These are phyloP conservation scores for Rugalucina vietnamica DNA, from an alignment of 2,888 invertebrate genomes.

Conservation along the genomic window DNA sequence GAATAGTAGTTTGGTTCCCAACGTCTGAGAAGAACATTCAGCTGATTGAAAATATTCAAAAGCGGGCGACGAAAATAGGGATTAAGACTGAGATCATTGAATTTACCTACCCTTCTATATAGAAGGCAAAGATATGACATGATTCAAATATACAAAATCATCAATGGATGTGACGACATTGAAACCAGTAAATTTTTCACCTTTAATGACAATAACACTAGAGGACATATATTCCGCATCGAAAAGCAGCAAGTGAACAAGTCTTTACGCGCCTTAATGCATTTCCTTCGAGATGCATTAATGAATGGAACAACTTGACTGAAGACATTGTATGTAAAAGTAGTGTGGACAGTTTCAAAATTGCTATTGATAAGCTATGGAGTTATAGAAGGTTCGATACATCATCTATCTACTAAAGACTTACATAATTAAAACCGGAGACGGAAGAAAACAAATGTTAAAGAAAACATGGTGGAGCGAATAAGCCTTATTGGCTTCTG, in stretches of 20 bases:
- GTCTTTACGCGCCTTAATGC: no score
- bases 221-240: constrained; percentile 2
- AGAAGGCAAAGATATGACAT: background rate
- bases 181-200: background rate
- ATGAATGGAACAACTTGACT: background rate
- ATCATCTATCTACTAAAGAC: background rate
- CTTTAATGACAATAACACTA: background rate
- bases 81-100: background rate
- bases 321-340: background rate
- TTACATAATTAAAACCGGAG: no score
- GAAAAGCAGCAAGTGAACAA: background rate
- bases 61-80: background rate
- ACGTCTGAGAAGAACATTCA: background rate
- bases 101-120: background rate
- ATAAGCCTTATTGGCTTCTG: no score
- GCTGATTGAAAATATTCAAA: background rate
- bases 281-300: background rate
- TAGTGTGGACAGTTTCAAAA: constrained; percentile 1
- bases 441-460: no score
- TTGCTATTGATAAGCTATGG: background rate
- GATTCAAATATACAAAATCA: background rate
- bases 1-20: background rate
- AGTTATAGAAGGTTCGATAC: background rate
- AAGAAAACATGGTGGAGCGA: no score
- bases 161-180: background rate